phyloP scores from a whole-genome alignment of 37 sponge, comb jelly and placozoan genomes.

The Spongilla lacustris region DNA sequence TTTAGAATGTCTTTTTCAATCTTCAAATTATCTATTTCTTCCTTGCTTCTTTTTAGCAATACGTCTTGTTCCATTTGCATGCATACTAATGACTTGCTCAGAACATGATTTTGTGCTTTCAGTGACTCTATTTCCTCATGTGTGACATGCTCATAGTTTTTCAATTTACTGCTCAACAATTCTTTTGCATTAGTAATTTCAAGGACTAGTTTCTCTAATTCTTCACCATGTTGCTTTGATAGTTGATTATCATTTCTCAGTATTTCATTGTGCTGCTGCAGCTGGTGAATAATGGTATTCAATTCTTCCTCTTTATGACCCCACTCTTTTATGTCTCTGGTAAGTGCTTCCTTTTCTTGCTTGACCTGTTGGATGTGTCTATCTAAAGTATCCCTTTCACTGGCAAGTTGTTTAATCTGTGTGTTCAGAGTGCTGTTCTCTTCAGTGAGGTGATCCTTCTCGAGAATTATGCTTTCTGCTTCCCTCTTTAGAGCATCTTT shows the following conservation, averaged over 20 bases:
- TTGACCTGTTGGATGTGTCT: not conserved
- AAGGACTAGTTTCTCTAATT: not conserved
- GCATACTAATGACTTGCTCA: not conserved
- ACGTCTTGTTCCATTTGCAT: not conserved
- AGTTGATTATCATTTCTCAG: not conserved
- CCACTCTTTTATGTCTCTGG: not conserved
- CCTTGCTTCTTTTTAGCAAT: not conserved
- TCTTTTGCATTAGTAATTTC: not conserved
- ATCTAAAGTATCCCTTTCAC: not conserved
- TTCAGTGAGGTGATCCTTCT: not conserved
- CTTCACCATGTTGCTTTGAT: not conserved
- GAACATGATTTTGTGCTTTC: not conserved
- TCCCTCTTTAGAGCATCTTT: not conserved
- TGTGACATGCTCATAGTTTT: not conserved
- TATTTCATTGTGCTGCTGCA: not conserved
- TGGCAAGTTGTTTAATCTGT: not conserved
- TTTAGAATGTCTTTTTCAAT: not conserved
- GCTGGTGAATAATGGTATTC: not conserved
- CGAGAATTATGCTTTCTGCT: not conserved
- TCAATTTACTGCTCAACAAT: not conserved
- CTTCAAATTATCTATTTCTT: not conserved
- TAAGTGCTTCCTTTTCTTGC: not conserved
- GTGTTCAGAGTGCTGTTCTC: not conserved
- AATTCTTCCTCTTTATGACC: not conserved
- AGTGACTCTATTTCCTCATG: not conserved